Conservation (phyloP, 1,140 invertebrate genomes). For the Caenorhabditis elegans region WBcel235 BX284606.5:8061001-8061500, state of each 20-base stretch:
- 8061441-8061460: too few relatives aligned
- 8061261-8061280: neutral
- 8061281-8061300: neutral
- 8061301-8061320: neutral
- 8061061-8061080: slow-evolving; percentile 7
- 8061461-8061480: too few relatives aligned
- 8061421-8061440: too few relatives aligned
- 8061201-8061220: neutral
- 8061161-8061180: neutral
- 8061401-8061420: too few relatives aligned
- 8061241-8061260: neutral
- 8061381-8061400: too few relatives aligned
- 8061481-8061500: too few relatives aligned
- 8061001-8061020: slow-evolving; percentile 31
- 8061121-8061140: neutral
- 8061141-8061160: neutral
- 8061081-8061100: neutral
- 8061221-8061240: neutral
- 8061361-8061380: neutral
- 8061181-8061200: neutral
- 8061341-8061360: neutral
- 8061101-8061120: neutral
- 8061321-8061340: neutral
- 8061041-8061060: neutral
- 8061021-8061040: slow-evolving; percentile 16